Evolutionary conservation across 2,888 invertebrate genomes (phyloP).

Genomic region (Sipha maydis): DNA sequence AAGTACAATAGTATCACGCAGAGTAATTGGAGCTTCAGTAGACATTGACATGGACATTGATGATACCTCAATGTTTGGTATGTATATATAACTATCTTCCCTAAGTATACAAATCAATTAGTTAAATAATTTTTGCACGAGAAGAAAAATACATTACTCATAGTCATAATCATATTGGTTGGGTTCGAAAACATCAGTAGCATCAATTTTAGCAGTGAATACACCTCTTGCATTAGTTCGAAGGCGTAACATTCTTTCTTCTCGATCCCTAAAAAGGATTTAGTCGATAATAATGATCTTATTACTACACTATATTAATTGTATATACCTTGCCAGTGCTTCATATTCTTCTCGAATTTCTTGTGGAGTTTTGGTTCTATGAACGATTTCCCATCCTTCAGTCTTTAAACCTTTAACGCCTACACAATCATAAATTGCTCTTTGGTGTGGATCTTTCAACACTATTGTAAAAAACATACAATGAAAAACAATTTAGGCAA

Average conservation of each 20-base stretch:
- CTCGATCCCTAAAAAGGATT: constrained; percentile 74
- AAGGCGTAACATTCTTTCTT: constrained; percentile 87
- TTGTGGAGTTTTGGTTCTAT: constrained; percentile 89
- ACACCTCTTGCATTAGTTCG: constrained; percentile 92
- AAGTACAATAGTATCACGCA: constrained; percentile 84
- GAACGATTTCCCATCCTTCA: constrained; percentile 95
- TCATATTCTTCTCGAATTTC: constrained; percentile 98
- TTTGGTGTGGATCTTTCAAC: constrained; percentile 88
- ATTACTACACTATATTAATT: not conserved
- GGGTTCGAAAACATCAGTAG: constrained; percentile 89
- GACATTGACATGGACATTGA: constrained; percentile 93
- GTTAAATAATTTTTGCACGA: not conserved
- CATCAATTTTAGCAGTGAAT: constrained; percentile 88
- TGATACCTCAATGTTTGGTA: constrained; percentile 86
- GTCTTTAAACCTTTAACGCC: constrained; percentile 93
- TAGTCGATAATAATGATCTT: not conserved
- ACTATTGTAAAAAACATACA: constrained; percentile 70
- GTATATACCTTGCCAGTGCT: constrained; percentile 71
- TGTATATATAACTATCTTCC: constrained; percentile 44
- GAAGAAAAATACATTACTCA: constrained; percentile 66
- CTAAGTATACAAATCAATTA: constrained; percentile 35
- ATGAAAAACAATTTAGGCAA: constrained; percentile 63
- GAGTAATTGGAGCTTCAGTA: constrained; percentile 90
- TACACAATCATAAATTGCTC: constrained; percentile 92
- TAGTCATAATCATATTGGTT: constrained; percentile 78